phyloP scores from a whole-genome alignment of 2,797 vertebrate genomes.

The Chromobotia macracanthus region DNA sequence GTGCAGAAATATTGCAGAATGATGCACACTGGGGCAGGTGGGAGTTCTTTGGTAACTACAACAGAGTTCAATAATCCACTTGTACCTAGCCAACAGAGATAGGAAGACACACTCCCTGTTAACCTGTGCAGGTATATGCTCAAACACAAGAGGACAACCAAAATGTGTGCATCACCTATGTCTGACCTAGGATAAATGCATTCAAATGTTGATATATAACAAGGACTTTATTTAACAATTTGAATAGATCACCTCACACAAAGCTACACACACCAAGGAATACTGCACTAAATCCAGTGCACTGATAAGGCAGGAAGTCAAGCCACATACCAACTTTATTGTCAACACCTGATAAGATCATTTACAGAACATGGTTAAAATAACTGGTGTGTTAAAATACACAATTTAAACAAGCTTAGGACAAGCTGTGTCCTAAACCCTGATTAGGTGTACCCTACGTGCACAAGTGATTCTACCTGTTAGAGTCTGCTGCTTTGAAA shows the following conservation, averaged over 20 bases:
- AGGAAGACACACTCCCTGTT: background rate
- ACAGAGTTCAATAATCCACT: slow-evolving; percentile 60
- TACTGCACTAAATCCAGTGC: background rate
- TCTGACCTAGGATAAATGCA: background rate
- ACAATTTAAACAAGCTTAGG: slow-evolving; percentile 34
- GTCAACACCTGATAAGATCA: slow-evolving; percentile 3
- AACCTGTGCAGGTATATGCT: background rate
- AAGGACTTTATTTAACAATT: background rate
- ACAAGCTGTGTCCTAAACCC: slow-evolving; percentile 38
- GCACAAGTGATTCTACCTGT: slow-evolving; percentile 6
- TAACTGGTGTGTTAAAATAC: background rate
- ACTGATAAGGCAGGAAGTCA: background rate
- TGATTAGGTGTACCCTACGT: background rate
- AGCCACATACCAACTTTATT: background rate
- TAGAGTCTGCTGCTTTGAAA: slow-evolving; percentile 35
- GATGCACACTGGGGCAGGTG: slow-evolving; percentile 64
- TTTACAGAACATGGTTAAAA: slow-evolving; percentile 1
- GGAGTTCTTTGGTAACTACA: slow-evolving; percentile 59
- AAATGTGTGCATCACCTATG: background rate
- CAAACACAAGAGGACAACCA: background rate
- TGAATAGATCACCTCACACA: background rate
- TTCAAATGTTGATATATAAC: background rate
- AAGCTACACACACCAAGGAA: background rate
- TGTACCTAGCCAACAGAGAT: slow-evolving; percentile 31
- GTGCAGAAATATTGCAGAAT: slow-evolving; percentile 68